Conservation (phyloP, 2,113 vertebrate genomes). For the Macrotis lagotis region DNA sequence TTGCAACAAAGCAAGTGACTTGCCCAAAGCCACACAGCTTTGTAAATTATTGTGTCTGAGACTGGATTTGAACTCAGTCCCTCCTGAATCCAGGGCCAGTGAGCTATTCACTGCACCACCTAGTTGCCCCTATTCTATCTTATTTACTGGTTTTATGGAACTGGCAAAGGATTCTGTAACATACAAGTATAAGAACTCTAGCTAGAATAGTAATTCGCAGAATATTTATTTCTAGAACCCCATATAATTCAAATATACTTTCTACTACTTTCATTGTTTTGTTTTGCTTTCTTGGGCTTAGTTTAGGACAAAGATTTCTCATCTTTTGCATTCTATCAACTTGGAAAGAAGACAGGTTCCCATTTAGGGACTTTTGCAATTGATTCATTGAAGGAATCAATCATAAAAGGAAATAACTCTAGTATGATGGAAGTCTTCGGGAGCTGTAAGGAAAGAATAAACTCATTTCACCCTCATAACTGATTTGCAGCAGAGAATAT, state of each 20-base stretch:
- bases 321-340: background rate
- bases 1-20: too few species aligned
- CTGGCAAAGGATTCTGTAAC: background rate
- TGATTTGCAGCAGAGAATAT: background rate
- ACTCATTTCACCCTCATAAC: background rate
- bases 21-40: too few species aligned
- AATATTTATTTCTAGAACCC: constrained; percentile 6
- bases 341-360: constrained; percentile 9
- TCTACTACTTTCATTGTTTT: background rate
- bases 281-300: background rate
- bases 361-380: background rate
- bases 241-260: background rate
- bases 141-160: background rate
- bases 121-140: too few species aligned
- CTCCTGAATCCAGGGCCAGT: too few species aligned
- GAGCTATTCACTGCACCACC: too few species aligned
- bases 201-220: too few species aligned
- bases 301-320: background rate
- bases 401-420: background rate
- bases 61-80: too few species aligned
- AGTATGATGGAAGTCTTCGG: background rate
- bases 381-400: background rate
- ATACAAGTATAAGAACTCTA: background rate
- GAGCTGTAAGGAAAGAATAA: constrained; percentile 10
- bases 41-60: too few species aligned